phyloP scores from a whole-genome alignment of 2,797 vertebrate genomes.

The Crocodylus rhombifer region DNA sequence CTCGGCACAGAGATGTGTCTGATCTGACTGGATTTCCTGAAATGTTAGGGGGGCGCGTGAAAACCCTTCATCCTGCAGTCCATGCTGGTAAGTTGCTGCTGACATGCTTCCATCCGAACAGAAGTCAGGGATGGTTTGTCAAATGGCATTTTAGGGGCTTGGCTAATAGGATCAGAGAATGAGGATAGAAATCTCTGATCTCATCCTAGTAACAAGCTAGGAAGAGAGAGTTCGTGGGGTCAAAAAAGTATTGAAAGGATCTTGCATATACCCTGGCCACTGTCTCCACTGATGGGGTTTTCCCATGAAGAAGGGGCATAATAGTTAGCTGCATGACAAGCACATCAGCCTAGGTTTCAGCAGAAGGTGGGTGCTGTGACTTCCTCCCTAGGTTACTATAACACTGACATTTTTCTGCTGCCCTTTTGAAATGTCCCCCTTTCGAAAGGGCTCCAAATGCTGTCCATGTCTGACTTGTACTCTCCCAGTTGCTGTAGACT shows the following conservation, averaged over 20 bases:
- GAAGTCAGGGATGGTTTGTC: not conserved
- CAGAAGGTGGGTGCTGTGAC: too few relatives aligned
- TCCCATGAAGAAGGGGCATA: not conserved
- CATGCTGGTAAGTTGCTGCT: conserved; percentile 87
- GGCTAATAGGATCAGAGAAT: not conserved
- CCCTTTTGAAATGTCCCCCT: too few relatives aligned
- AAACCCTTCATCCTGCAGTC: conserved; percentile 96
- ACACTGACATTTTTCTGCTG: too few relatives aligned
- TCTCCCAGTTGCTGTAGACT: too few relatives aligned
- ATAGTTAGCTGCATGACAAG: not conserved
- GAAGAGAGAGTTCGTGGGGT: not conserved
- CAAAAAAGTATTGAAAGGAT: not conserved
- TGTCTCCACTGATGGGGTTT: not conserved
- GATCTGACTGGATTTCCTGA: conserved; percentile 96
- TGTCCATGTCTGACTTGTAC: too few relatives aligned
- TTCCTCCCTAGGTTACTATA: too few relatives aligned
- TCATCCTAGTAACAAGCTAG: not conserved
- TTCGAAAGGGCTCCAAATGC: too few relatives aligned
- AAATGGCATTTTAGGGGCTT: not conserved
- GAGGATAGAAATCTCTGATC: not conserved
- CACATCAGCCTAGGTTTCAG: not conserved
- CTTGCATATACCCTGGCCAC: not conserved
- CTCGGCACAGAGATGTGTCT: conserved; percentile 90
- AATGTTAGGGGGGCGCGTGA: conserved; percentile 97
- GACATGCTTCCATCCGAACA: not conserved